Evolutionary conservation across 2,888 invertebrate genomes (phyloP), one percentile per base, ranked within the genome.

Genomic region (Lordiphosa andalusiaca): DNA sequence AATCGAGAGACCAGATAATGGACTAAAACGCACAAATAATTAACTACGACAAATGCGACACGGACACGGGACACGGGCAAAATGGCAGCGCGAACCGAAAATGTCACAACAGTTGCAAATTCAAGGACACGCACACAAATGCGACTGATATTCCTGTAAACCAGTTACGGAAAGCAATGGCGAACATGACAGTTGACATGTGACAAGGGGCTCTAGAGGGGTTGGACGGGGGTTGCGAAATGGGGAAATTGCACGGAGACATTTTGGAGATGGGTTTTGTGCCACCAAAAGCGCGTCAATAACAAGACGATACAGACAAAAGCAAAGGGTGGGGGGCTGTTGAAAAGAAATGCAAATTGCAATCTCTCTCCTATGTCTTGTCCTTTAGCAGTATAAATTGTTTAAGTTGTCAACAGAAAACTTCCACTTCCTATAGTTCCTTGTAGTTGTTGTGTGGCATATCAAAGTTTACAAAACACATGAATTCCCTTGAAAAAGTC

Each of bases 11-110:
- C 48, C 36, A 62, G 85, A 78, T 84, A 77, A 77, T 78, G 84
- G 84, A 78, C 80, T 78, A 71, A 82, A 81, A 82, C 64, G 74
- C 66, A 59, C 67, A 67, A 80, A 81, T 81, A 81, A 81, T 81
- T 81, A 80, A 81, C 82, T 76, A 67, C 58, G 61, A 23, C 58
- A 59, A 73, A 76, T 56, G 73, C 54, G 69, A 56, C 50, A 53
- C 16, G 30, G 25, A 30, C 30, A 16, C 37, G 30, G 6, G 23
- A 5, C 23, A 23, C 4, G 6, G 9, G 9, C 25, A 7, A 25
- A 25, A 9, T 9, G 9, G 30, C 30, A 30, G 30, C 30, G 30
- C 30, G 39, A 44, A 40, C 19, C 9, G 37, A 21, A 37, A n/a
- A 62, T 37, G 57, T 40, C 49, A 48, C 53, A 51, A 33, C 36